Base-by-base conservation (phyloP, 92 coral and sea anemone species). In the Metridium senile region DNA sequence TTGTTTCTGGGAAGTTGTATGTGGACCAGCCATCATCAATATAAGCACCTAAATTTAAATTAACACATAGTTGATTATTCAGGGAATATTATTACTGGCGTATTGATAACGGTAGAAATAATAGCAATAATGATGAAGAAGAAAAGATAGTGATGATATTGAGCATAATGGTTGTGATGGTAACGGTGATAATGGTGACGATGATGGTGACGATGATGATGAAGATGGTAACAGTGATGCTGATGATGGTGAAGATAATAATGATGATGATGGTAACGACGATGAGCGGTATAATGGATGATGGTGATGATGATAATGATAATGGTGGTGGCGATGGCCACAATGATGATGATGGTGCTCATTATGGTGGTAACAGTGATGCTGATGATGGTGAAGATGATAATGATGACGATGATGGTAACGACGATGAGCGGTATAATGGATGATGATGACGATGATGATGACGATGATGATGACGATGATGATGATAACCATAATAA, bases 1-100 rank as follows among this genome's bases (percentile, higher is more conserved):
- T 35, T 67, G 54, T 59, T 77, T 77, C 64, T 77, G 82, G 26
- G 26, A 31, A 7, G 13, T n/a, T 10, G 59, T 19, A 47, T 77
- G 81, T 19, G 31, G 62, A 19, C 81, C 81, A 63, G 59, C 43
- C 62, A 76, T 76, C 13, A 76, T 31, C 16, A 76, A 58, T 11
- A 76, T 56, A 16, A 76, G 46, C 16, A 76, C 62, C 81, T 76
- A 16, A 72, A 19, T 51, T 0, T 2, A 72, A 13, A 27, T 51
- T 9, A 72, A n/a, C n/a, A n/a, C n/a, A n/a, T n/a, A n/a, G n/a
- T n/a, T n/a, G n/a, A n/a, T n/a, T n/a, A n/a, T n/a, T n/a, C n/a
- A n/a, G n/a, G n/a, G n/a, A n/a, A n/a, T n/a, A n/a, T n/a, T n/a
- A n/a, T n/a, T n/a, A n/a, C n/a, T n/a, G n/a, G n/a, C n/a, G n/a